Evolutionary conservation across 2,113 vertebrate genomes (phyloP).

Genomic region (Leuciscus idus): DNA sequence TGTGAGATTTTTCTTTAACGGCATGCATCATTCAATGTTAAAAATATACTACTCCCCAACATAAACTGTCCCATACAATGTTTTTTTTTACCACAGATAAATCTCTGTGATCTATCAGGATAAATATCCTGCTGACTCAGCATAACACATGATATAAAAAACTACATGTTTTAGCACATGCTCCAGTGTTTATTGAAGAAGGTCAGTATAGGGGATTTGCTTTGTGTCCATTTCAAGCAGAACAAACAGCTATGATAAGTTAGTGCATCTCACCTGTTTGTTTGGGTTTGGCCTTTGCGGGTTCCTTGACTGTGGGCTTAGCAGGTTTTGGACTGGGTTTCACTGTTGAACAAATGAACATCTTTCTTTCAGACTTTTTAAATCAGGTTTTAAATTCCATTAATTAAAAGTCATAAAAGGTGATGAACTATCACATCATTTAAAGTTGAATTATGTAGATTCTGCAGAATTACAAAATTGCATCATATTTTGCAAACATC

Average conservation of each 20-base stretch:
- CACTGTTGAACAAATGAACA: not conserved
- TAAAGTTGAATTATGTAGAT: not conserved
- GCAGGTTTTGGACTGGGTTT: constrained; percentile 29
- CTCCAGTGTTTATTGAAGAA: not conserved
- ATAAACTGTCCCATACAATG: not conserved
- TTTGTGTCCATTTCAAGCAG: not conserved
- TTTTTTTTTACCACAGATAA: not conserved
- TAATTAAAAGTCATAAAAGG: not conserved
- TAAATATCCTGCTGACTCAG: not conserved
- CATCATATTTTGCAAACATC: too few relatives aligned
- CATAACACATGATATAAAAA: not conserved
- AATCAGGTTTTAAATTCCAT: not conserved
- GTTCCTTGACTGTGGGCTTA: constrained; percentile 63
- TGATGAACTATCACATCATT: not conserved
- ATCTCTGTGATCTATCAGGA: not conserved
- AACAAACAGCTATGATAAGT: not conserved
- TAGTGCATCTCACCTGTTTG: constrained; percentile 61
- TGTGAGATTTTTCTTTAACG: not conserved
- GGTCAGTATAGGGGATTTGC: not conserved
- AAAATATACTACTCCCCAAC: not conserved
- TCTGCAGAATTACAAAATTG: too few relatives aligned
- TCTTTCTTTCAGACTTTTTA: not conserved
- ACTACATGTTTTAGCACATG: not conserved
- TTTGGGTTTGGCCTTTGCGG: constrained; percentile 68
- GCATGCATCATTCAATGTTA: not conserved